Base-by-base conservation (phyloP, 1,140 invertebrate genomes). In the Diorhabda carinulata region DNA sequence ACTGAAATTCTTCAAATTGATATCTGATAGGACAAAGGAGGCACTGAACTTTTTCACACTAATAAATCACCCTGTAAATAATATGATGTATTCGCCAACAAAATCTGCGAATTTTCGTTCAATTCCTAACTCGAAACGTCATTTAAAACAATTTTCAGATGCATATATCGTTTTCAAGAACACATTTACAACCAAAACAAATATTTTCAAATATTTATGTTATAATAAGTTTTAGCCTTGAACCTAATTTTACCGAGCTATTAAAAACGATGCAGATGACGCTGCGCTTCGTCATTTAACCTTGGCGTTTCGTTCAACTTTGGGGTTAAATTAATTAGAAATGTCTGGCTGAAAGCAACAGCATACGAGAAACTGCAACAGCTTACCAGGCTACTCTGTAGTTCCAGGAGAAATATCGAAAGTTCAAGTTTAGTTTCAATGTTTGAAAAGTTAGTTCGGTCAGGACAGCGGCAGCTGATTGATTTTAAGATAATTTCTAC, bases 301-400 rank as follows among this genome's bases (percentile, higher is more conserved):
- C 64, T 65, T 65, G 64, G 41, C 25, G 64, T 65, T 40, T 42
- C 64, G 64, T 65, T 65, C 52, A 65, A 65, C 64, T 65, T 65
- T n/a, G 64, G 64, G 61, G 64, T 65, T 65, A 65, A 65, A 65
- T 65, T 65, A 65, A 65, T 65, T 65, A 47, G 42, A 57, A 40
- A 57, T 65, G 64, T 65, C 64, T 65, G 64, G 56, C 52, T 65
- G 56, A 42, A 65, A 25, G 25, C 25, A 25, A 25, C 25, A 65
- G 64, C 64, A 57, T 56, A 40, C 64, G 64, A 65, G 64, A 57
- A n/a, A 52, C 6, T 58, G 59, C 59, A 61, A 41, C 42, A 43
- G 25, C 47, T 7, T 62, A 5, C n/a, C 58, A 9, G 8, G 44
- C n/a, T 43, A 43, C 57, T 57, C 41, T 42, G 8, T 8, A 65